Base-by-base conservation (phyloP, 2,888 invertebrate species). In the Caenorhabditis imperialis region DNA sequence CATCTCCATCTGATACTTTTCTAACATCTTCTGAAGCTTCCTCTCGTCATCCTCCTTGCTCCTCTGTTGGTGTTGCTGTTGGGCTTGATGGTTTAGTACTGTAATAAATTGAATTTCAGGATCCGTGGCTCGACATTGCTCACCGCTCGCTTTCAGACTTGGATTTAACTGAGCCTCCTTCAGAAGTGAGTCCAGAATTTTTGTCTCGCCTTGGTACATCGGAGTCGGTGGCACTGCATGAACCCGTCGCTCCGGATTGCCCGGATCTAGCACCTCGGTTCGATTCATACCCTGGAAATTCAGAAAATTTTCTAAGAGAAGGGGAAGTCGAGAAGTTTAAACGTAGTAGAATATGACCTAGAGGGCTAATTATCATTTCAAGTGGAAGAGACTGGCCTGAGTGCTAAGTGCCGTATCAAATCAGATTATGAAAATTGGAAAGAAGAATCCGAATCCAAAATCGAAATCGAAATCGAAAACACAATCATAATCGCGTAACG, bases 1-100 rank as follows among this genome's bases (percentile, higher is more conserved):
- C 55, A 78, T 73, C 38, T 78, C 71, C 47, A 67, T 45, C 25
- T 85, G 81, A 57, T 86, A 86, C 62, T 86, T 86, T 38, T 86
- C 86, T 18, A 86, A 70, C 86, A 86, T 86, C 45, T 76, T 79
- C 50, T 83, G 82, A 38, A 86, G 60, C 35, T 83, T 80, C 23
- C 73, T 58, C 23, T 85, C 85, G 44, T 79, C 80, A 10, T 77
- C 78, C n/a, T 79, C 72, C 22, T 71, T 71, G 44, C 44, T 54
- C 35, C 30, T 30, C 10, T 30, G 30, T 30, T 30, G 30, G 6
- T 30, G 30, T 51, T 67, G 55, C 10, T 53, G 35, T n/a, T 65
- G 65, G 4, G 50, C 57, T 12, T 67, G 67, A 38, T 67, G 67
- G 40, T 57, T 67, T 18, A 67, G 35, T 2, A 67, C 67, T 67